Evolutionary conservation across 2,888 invertebrate species (phyloP), one percentile per base, ranked within the genome.

Genomic region (Byasa hedistus): DNA sequence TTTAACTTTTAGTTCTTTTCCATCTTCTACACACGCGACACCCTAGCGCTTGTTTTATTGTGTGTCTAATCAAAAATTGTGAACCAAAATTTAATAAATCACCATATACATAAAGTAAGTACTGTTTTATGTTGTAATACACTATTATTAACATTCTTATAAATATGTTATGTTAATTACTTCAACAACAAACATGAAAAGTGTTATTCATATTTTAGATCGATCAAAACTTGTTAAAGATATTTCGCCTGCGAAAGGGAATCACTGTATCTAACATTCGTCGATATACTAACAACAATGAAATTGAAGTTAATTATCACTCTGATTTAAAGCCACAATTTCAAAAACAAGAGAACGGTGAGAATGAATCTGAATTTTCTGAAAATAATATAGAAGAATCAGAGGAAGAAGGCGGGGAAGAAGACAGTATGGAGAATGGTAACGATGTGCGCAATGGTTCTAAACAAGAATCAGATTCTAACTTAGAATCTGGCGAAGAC

Each of bases 291-390:
- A 68, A 68, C 17, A 77, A 83, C 52, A 87, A 88, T 61, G 77
- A 82, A 51, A 83, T 87, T 54, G 79, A 85, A 22, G 79, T 82
- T 4, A 82, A 84, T 67, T 73, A 79, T 44, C 71, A 73, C 3
- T 66, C 71, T 51, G 74, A 74, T 23, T 66, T 82, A 22, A 86
- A 82, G 64, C 81, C 78, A 36, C 76, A 80, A 10, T 78, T 83
- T 39, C 77, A 81, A 81, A 80, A 77, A 56, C 85, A 85, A 77
- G 71, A 75, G 48, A 68, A 61, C 36, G 64, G 72, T 44, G 72
- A 74, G n/a, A 74, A 70, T 56, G 75, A 74, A 56, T 74, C 71
- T 57, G 73, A 73, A n/a, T 62, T 70, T 36, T 69, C 69, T 19
- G 69, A 71, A 22, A 73, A 71, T 58, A 72, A 72, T 48, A 71